Conservation (phyloP, 2,113 vertebrate genomes). For the Brienomyrus longianalis region DNA sequence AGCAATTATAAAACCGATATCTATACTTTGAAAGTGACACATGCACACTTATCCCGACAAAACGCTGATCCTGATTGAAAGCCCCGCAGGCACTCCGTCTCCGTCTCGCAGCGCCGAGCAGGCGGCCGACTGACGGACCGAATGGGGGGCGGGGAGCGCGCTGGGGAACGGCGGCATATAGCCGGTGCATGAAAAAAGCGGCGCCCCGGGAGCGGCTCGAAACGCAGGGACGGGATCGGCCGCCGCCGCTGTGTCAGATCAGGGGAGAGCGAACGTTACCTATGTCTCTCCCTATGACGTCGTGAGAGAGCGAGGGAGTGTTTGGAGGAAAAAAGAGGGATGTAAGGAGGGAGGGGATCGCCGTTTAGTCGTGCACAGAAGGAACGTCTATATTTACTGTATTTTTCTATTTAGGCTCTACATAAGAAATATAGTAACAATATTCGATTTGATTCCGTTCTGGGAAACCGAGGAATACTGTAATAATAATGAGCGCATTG, state of each 20-base stretch:
- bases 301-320: constrained; percentile 48
- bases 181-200: neutral
- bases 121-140: neutral
- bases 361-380: constrained; percentile 41
- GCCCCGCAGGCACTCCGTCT: neutral
- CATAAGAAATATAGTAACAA: constrained; percentile 27
- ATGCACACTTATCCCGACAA: neutral
- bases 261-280: constrained; percentile 42
- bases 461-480: neutral
- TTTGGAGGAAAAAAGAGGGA: constrained; percentile 35
- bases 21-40: neutral
- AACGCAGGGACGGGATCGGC: neutral
- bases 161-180: neutral
- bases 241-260: neutral
- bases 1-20: neutral
- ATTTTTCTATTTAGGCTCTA: constrained; percentile 38
- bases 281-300: constrained; percentile 56
- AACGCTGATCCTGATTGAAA: neutral
- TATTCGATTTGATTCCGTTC: constrained; percentile 23
- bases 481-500: neutral
- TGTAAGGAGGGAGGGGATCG: constrained; percentile 47
- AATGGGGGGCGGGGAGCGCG: neutral
- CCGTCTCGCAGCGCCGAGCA: neutral
- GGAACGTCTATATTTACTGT: constrained; percentile 49
- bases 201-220: constrained; percentile 18